Base-by-base conservation (phyloP, 2,888 invertebrate genomes). In the Dryobotodes eremita region DNA sequence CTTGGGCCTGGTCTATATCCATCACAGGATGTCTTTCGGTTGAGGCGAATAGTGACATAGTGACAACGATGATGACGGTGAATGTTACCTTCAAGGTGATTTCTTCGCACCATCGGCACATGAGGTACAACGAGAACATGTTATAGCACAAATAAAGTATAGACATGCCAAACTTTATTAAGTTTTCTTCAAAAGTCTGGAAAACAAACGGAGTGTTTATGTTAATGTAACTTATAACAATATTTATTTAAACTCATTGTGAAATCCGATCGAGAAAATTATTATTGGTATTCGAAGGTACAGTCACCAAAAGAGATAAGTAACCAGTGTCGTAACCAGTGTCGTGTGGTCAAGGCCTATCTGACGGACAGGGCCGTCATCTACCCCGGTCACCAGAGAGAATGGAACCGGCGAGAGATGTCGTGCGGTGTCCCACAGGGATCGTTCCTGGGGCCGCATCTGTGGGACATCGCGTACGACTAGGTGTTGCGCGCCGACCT, bases 81-180 rank as follows among this genome's bases (percentile, higher is more conserved):
- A 31, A 31, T 26, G 0, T 73, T 75, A 96, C 96, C 95, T 96
- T 94, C 20, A 90, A 88, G 61, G 94, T 95, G 3, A 96, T 92
- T 89, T 96, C 96, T 80, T 96, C 95, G 75, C 96, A 95, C 95
- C 96, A 96, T 31, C 94, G 93, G 78, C 96, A 96, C 26, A 95
- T 90, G 7, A 95, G 91, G 80, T 93, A 96, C 42, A 96, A 90
- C 0, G 93, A 92, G 65, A 94, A 94, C 93, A 96, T 92, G 71
- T 95, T 95, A 82, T 96, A 96, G 3, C 92, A 90, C 84, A 96
- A 89, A 84, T 93, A 96, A 23, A 95, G 88, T 3, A 96, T 53
- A 55, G 94, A 93, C 94, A 94, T 95, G 23, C 95, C 81, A 57
- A 94, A 94, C 84, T 95, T 95, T 0, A 92, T 91, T 15, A 93